A percentile compares a stretch with the other conserved stretches of the same genome.
Conservation (phyloP, 2,113 vertebrate species). For the Malurus cyaneus region DNA sequence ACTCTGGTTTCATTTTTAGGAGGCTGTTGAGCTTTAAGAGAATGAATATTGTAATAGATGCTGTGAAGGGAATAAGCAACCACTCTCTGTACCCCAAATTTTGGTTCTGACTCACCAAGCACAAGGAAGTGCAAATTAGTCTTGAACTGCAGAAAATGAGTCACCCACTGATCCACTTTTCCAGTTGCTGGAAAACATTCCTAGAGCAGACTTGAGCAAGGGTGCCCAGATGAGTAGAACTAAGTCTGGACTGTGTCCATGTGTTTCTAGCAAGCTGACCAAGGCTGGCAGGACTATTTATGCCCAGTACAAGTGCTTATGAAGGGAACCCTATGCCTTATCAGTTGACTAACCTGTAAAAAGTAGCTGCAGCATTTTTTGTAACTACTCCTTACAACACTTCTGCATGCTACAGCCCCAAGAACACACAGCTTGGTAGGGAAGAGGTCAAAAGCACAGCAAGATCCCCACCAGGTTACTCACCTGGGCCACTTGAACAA, state of each 20-base stretch:
- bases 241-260: background rate
- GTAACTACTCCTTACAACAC: background rate
- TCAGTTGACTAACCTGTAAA: background rate
- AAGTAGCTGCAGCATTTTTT: background rate
- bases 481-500: conserved; percentile 95
- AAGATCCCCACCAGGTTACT: background rate
- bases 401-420: background rate
- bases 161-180: conserved; percentile 19
- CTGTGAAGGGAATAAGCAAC: background rate
- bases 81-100: background rate
- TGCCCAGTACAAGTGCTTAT: background rate
- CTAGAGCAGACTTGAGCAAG: background rate
- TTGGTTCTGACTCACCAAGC: background rate
- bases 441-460: background rate
- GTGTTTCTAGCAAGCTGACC: background rate
- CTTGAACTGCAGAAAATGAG: background rate
- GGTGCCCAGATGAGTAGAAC: background rate
- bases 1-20: background rate
- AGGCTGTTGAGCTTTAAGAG: background rate
- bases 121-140: background rate
- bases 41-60: background rate
- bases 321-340: background rate
- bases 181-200: background rate
- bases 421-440: background rate
- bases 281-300: background rate